Percentiles rank a stretch among this genome's conserved stretches.
These are phyloP conservation scores for Meliscaeva auricollis DNA, from an alignment of 2,888 invertebrate genomes.

Conservation along the genomic window DNA sequence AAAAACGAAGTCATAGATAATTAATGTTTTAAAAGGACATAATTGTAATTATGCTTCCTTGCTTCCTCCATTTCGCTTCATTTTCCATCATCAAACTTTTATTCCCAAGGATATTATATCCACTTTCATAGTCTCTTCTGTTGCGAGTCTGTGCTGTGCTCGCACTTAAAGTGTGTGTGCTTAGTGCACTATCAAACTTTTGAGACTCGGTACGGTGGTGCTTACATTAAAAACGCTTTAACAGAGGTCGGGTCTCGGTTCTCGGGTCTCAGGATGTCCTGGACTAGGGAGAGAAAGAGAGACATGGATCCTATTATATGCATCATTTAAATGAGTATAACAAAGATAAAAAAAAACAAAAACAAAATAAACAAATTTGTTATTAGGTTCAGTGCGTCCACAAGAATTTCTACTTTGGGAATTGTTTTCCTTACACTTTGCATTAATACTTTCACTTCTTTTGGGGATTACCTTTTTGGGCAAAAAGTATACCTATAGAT, in stretches of 20 bases:
- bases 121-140: neutral
- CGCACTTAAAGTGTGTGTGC: constrained; percentile 5
- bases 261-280: too few species aligned
- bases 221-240: constrained; percentile 61
- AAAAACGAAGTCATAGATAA: constrained; percentile 62
- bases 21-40: constrained; percentile 73
- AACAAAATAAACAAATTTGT: neutral
- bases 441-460: constrained; percentile 40
- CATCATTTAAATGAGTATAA: constrained; percentile 27
- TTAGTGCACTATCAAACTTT: constrained; percentile 46
- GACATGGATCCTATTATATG: neutral
- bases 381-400: constrained; percentile 22
- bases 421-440: constrained; percentile 59
- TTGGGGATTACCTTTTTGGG: constrained; percentile 24
- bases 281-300: neutral
- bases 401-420: constrained; percentile 31
- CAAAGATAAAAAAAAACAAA: neutral
- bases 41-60: constrained; percentile 71
- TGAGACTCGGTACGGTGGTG: constrained; percentile 19
- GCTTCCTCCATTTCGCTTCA: constrained; percentile 59
- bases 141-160: neutral
- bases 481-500: neutral
- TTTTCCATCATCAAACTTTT: constrained; percentile 60
- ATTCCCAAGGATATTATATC: constrained; percentile 48
- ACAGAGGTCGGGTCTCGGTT: constrained; percentile 4